Evolutionary conservation across 2,797 vertebrate species (phyloP).

Genomic region (Melanotaenia trifasciata): DNA sequence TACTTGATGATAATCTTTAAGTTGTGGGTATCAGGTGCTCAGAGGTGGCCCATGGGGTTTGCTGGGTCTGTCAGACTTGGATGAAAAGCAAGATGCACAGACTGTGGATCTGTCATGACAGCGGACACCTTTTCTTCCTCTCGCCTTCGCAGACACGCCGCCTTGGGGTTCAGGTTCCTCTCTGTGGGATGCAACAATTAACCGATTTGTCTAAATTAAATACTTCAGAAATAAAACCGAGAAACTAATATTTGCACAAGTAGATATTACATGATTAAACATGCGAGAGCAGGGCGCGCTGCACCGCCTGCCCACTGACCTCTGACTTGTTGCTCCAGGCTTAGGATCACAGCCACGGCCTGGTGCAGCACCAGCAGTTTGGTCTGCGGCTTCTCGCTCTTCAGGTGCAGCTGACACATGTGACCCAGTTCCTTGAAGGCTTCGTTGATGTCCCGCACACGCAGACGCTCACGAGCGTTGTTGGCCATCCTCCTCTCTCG

Average conservation of each 20-base stretch:
- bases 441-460: constrained; percentile 96
- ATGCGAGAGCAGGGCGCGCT: not conserved
- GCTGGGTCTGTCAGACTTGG: constrained; percentile 88
- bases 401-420: constrained; percentile 96
- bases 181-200: constrained; percentile 80
- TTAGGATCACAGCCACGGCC: constrained; percentile 96
- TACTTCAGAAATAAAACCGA: not conserved
- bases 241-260: no score
- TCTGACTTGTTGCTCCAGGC: constrained; percentile 97
- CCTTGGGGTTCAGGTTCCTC: constrained; percentile 97
- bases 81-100: constrained; percentile 89
- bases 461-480: constrained; percentile 93
- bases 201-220: not conserved
- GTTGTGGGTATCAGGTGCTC: constrained; percentile 77
- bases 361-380: constrained; percentile 97
- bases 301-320: constrained; percentile 65
- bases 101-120: constrained; percentile 89
- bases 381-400: constrained; percentile 97
- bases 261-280: not conserved
- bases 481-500: constrained; percentile 95
- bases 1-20: constrained; percentile 36
- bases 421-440: constrained; percentile 97
- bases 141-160: constrained; percentile 96
- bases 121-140: constrained; percentile 96
- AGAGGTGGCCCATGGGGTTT: constrained; percentile 93